A percentile compares a stretch with the other conserved stretches of the same genome.
Conservation (phyloP, 2,888 invertebrate genomes). For the Dynastes grantii region DNA sequence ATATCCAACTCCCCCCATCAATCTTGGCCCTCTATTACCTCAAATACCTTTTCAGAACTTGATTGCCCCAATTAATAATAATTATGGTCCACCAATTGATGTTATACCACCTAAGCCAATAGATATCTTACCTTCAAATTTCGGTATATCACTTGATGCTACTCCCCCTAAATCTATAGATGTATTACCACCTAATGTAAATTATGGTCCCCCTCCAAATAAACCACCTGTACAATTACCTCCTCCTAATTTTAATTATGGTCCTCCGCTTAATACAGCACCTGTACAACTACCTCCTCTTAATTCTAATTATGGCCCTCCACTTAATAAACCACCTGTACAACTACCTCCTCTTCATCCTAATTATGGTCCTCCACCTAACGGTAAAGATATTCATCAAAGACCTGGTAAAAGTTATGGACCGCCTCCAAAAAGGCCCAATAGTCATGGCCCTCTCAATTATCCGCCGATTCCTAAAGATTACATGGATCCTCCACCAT, state of each 20-base stretch:
- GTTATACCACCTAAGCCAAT: conserved; percentile 46
- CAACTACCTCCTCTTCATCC: conserved; percentile 52
- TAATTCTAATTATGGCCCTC: conserved; percentile 59
- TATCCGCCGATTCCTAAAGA: conserved; percentile 48
- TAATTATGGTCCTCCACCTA: conserved; percentile 20
- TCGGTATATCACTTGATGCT: conserved; percentile 32
- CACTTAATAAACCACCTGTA: too few relatives aligned
- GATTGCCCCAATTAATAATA: not conserved
- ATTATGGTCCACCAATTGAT: conserved; percentile 44
- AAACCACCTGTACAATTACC: conserved; percentile 48
- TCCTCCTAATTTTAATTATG: conserved; percentile 46
- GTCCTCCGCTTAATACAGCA: not conserved
- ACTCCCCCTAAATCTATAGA: conserved; percentile 43
- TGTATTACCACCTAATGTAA: conserved; percentile 51
- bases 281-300: conserved; percentile 42
- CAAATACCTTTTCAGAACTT: conserved; percentile 16
- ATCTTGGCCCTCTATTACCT: conserved; percentile 53
- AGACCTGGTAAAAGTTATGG: conserved; percentile 50
- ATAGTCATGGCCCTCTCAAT: conserved; percentile 49
- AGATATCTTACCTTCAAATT: conserved; percentile 45
- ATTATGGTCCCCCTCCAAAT: conserved; percentile 60
- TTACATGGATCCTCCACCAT: conserved; percentile 19
- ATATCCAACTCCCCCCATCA: conserved; percentile 47
- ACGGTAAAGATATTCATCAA: conserved; percentile 3
- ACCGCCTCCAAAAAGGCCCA: conserved; percentile 52